These are phyloP conservation scores for pig (Sus scrofa) DNA, from an alignment of 2,113 vertebrate species.

Conservation along the genomic window T2T-Sscrofa CM000820.6:39312001-39312500, in stretches of 20 bases:
- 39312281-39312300: neutral
- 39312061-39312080: neutral
- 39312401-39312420: neutral
- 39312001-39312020: neutral
- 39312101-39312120: neutral
- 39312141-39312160: too few species aligned
- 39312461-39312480: conserved; percentile 20
- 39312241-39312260: neutral
- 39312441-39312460: conserved; percentile 22
- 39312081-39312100: neutral
- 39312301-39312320: neutral
- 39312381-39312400: neutral
- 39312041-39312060: neutral
- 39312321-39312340: neutral
- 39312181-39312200: neutral
- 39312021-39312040: conserved; percentile 11
- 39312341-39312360: neutral
- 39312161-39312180: conserved; percentile 28
- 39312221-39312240: neutral
- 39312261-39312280: neutral
- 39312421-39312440: neutral
- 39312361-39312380: neutral
- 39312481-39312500: neutral
- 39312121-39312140: neutral
- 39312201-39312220: neutral